A percentile compares a stretch with the other conserved stretches of the same genome.
phyloP scores from a whole-genome alignment of 1,140 invertebrate genomes.

The Druon quercuslanigerum region DNA sequence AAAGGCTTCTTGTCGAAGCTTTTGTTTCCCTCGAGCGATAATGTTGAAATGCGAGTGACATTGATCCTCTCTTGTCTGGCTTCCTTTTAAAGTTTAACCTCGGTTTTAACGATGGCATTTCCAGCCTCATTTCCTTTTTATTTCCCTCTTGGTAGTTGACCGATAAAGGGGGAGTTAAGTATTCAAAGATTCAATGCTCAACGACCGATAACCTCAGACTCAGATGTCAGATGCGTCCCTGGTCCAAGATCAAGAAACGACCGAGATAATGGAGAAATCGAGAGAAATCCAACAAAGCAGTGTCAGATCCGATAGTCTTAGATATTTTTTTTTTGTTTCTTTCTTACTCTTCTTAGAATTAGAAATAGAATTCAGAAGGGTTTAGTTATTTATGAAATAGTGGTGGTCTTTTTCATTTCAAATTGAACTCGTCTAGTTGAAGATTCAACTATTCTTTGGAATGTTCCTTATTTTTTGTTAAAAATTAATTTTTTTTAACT shows the following conservation, averaged over 20 bases:
- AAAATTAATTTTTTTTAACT: too few relatives aligned
- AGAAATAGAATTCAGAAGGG: background rate
- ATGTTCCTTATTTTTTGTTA: too few relatives aligned
- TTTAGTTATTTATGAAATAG: background rate
- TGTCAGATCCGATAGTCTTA: constrained; percentile 4
- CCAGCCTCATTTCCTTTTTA: too few relatives aligned
- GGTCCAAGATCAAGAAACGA: constrained; percentile 16
- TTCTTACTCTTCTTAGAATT: background rate
- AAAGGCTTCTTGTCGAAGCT: too few relatives aligned
- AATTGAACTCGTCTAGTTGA: too few relatives aligned
- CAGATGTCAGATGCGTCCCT: background rate
- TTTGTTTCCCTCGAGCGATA: too few relatives aligned
- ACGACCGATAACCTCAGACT: constrained; percentile 18
- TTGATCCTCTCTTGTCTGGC: too few relatives aligned
- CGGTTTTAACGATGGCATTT: too few relatives aligned
- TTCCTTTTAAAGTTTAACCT: too few relatives aligned
- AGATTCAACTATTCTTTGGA: too few relatives aligned
- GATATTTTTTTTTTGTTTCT: background rate
- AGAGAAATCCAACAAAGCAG: constrained; percentile 3
- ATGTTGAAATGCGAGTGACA: too few relatives aligned
- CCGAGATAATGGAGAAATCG: background rate
- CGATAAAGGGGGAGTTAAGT: constrained; percentile 18
- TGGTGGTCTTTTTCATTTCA: too few relatives aligned
- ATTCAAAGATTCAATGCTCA: constrained; percentile 6
- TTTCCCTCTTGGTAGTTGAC: background rate